These are phyloP conservation scores for Bemisia tabaci DNA, from an alignment of 1,140 invertebrate genomes.

Conservation along the genomic window DNA sequence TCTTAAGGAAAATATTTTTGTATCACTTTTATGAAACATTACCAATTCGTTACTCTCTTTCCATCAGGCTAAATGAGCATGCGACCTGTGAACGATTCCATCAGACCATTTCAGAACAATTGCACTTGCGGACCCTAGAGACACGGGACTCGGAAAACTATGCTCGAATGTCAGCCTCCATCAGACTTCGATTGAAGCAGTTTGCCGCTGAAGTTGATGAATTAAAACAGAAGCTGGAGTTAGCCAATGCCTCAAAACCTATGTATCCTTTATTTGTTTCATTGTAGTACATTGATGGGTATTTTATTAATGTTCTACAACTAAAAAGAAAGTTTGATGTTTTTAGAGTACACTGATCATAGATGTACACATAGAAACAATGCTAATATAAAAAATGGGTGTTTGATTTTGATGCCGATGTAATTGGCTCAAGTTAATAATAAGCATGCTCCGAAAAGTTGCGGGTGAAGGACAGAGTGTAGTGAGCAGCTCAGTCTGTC, in stretches of 20 bases:
- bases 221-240: slow-evolving; percentile 35
- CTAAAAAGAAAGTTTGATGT: too few relatives aligned
- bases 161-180: slow-evolving; percentile 39
- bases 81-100: slow-evolving; percentile 48
- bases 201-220: slow-evolving; percentile 42
- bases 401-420: not conserved
- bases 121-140: slow-evolving; percentile 39
- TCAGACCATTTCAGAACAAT: slow-evolving; percentile 44
- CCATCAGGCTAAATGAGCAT: slow-evolving; percentile 43
- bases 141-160: slow-evolving; percentile 37
- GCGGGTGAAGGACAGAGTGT: too few relatives aligned
- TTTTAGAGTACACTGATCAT: too few relatives aligned
- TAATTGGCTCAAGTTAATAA: too few relatives aligned
- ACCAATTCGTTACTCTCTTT: too few relatives aligned
- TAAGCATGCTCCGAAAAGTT: too few relatives aligned
- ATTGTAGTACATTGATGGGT: too few relatives aligned
- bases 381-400: not conserved
- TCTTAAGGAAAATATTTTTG: too few relatives aligned
- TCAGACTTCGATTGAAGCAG: slow-evolving; percentile 46
- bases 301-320: too few relatives aligned
- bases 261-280: slow-evolving; percentile 16
- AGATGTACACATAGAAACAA: too few relatives aligned
- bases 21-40: too few relatives aligned
- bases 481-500: too few relatives aligned
- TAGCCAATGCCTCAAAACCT: slow-evolving; percentile 5